These are phyloP conservation scores for Euthynnus affinis DNA, from an alignment of 2,797 vertebrate genomes.

Conservation along the genomic window DNA sequence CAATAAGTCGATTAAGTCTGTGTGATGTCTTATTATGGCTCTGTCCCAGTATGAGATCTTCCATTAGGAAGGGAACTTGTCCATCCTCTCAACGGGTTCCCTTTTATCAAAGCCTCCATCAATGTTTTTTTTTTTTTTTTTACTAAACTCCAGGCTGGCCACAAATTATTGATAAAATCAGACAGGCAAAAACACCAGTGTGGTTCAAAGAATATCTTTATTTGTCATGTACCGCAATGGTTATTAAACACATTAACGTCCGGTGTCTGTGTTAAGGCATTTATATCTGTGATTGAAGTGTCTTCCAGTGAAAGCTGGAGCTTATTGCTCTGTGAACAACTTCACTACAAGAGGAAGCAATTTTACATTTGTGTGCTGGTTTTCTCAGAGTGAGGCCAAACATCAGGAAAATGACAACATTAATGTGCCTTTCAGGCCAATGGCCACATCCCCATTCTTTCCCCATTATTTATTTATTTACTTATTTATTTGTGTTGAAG, in stretches of 20 bases:
- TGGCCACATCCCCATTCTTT: constrained; percentile 34
- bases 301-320: constrained; percentile 43
- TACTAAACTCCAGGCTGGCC: constrained; percentile 23
- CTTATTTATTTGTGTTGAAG: constrained; percentile 48
- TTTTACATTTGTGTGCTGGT: constrained; percentile 46
- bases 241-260: constrained; percentile 47
- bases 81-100: constrained; percentile 57
- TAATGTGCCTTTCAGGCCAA: constrained; percentile 41
- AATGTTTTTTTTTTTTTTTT: constrained; percentile 19
- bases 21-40: constrained; percentile 67
- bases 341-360: constrained; percentile 37
- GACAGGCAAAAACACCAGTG: constrained; percentile 14
- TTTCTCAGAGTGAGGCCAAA: constrained; percentile 50
- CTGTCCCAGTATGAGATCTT: constrained; percentile 67
- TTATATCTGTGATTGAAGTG: constrained; percentile 32
- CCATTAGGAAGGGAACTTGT: constrained; percentile 64
- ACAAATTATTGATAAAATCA: constrained; percentile 54
- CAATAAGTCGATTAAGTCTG: constrained; percentile 67
- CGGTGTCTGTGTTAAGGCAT: constrained; percentile 17
- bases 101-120: constrained; percentile 62
- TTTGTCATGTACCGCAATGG: constrained; percentile 33
- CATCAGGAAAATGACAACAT: constrained; percentile 47
- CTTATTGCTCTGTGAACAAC: constrained; percentile 43
- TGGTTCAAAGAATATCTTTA: constrained; percentile 32
- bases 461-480: constrained; percentile 44